These are phyloP conservation scores for Sebastiscus albofasciatus DNA, from an alignment of 2,797 vertebrate species.

Conservation along the genomic window DNA sequence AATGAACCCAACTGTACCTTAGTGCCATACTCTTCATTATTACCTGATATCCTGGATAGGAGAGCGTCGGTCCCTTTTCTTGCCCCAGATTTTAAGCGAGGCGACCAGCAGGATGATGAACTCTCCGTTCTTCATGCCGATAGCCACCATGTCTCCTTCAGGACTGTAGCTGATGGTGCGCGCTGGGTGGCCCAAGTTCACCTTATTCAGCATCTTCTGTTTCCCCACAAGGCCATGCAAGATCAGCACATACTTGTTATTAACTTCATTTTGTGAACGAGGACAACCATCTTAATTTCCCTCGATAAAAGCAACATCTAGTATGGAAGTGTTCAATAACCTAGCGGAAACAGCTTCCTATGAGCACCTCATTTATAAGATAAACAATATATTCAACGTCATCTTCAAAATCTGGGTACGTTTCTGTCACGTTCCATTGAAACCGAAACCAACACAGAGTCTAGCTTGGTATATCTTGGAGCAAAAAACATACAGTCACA, in stretches of 20 bases:
- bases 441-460: too few relatives aligned
- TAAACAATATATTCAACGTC: too few relatives aligned
- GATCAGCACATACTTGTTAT: constrained; percentile 15
- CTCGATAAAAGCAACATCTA: not conserved
- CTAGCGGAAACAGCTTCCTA: too few relatives aligned
- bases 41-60: constrained; percentile 96
- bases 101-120: constrained; percentile 96
- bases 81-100: constrained; percentile 98
- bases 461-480: too few relatives aligned
- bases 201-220: constrained; percentile 98
- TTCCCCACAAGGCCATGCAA: constrained; percentile 44
- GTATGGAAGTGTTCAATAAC: not conserved
- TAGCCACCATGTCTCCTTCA: constrained; percentile 97
- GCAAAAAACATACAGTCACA: too few relatives aligned
- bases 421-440: too few relatives aligned
- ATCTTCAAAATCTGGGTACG: too few relatives aligned
- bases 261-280: not conserved
- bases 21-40: not conserved
- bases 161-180: constrained; percentile 94
- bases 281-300: not conserved
- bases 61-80: constrained; percentile 94
- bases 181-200: constrained; percentile 93
- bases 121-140: constrained; percentile 98
- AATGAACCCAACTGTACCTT: not conserved
- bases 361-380: too few relatives aligned